Base-by-base conservation (phyloP, 2,113 vertebrate genomes). In the Dasyprocta punctata region DNA sequence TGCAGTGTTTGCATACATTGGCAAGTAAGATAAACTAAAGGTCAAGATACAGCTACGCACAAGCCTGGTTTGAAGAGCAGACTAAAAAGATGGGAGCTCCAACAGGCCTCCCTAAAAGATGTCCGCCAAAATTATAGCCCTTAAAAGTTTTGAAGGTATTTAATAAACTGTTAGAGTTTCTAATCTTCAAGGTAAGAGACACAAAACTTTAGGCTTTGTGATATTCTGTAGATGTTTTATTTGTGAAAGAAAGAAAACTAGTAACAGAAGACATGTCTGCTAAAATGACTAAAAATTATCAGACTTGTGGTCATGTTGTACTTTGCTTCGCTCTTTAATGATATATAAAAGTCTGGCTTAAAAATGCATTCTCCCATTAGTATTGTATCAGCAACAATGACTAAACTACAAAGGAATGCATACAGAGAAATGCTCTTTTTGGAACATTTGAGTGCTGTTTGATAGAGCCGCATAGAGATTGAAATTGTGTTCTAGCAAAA, bases 241-340 rank as follows among this genome's bases (percentile, higher is more conserved):
- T 92, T 97, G 30, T 69, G 63, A 95, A 96, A 94, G 89, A 69
- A 97, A 71, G 71, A 93, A 94, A 96, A 84, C 44, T 47, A 94
- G 92, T 65, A 94, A 91, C 49, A 73, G 28, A n/a, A 83, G 81
- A 56, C 33, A 47, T 60, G 49, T 36, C 86, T 69, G 41, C 14
- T 38, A 93, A 93, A 83, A 88, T 84, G 86, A 75, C 84, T 90
- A 52, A 67, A 91, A 67, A 95, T 89, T 77, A 75, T 91, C 77
- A 97, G 93, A 22, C 54, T 3, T 20, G 26, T 41, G 73, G 95
- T 33, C 58, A 84, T 87, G 63, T 65, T 78, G 56, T 96, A 95
- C 41, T 97, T 97, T 97, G 47, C 96, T 80, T 96, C 65, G n/a
- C 4, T n/a, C 36, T 90, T 95, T 96, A 95, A 93, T 96, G 87